Base-by-base conservation (phyloP, 2,113 vertebrate genomes). In the Tupaia chinensis region DNA sequence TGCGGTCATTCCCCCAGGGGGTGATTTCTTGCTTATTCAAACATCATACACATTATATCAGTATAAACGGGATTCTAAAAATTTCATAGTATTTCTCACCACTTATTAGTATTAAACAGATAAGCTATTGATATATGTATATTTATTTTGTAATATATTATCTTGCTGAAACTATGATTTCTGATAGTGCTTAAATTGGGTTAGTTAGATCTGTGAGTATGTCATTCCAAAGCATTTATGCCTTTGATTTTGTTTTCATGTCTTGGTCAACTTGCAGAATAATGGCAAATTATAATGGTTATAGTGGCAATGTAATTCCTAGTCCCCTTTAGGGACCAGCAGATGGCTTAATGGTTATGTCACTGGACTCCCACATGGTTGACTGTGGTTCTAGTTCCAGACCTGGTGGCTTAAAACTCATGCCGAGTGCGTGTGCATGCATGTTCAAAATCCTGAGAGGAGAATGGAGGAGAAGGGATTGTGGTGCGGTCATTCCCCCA, bases 211-310 rank as follows among this genome's bases (percentile, higher is more conserved):
- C 53, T 54, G 65, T 74, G 16, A 80, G 73, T 32, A 73, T 56
- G 25, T 79, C 34, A 94, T 78, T 90, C 93, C 70, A 29, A 87
- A 77, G 82, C 81, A 89, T 54, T 77, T 73, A 32, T 80, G 56
- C 34, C 29, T 87, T 86, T 72, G 15, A 58, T 79, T 95, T 87
- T 93, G 19, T 96, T 93, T 90, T 73, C 60, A 19, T 69, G 58
- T 27, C 29, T 94, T 83, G 27, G 29, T 93, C 53, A 83, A 87
- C 32, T 74, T 79, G 79, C 54, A 74, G 84, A 85, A 92, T 81
- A 70, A 89, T n/a, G 17, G 66, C 78, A 23, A 61, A n/a, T 78
- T 72, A 44, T 84, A 77, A 69, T 63, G 9, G 22, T 91, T 32
- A 70, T 19, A 44, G 65, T 27, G 20, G 56, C 23, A 4, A 74